phyloP scores from a whole-genome alignment of 2,888 invertebrate genomes.

The Caenorhabditis parvicauda region DNA sequence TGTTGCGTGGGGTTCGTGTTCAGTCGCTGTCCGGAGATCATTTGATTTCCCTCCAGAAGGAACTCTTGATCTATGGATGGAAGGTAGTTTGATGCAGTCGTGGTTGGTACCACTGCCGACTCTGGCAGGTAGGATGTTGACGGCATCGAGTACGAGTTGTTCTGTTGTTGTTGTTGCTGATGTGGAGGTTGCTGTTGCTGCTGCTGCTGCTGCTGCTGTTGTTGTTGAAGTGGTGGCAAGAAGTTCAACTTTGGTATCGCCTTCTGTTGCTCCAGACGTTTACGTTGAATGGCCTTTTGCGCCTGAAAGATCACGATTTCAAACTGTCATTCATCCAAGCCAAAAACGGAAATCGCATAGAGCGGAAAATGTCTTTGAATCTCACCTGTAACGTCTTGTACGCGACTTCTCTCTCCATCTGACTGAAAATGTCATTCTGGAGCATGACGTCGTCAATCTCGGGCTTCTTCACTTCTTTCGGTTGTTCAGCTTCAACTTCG shows the following conservation, averaged over 20 bases:
- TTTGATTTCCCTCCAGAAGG: too few species aligned
- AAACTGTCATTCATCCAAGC: not conserved
- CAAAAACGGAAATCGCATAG: not conserved
- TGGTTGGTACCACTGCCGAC: too few species aligned
- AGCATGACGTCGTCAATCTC: not conserved
- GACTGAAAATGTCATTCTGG: conserved; percentile 10
- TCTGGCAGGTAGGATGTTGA: too few species aligned
- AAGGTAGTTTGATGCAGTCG: too few species aligned
- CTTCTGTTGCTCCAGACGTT: not conserved
- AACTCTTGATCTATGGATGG: too few species aligned
- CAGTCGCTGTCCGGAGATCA: too few species aligned
- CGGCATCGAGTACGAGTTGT: too few species aligned
- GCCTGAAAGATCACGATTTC: not conserved
- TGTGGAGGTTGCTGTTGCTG: not conserved
- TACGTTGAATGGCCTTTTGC: not conserved
- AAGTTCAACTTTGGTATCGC: not conserved
- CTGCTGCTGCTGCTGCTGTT: not conserved
- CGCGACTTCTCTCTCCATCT: conserved; percentile 39
- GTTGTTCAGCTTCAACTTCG: not conserved
- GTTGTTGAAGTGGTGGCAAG: not conserved
- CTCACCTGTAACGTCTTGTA: conserved; percentile 28
- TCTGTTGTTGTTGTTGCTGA: too few species aligned
- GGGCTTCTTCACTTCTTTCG: not conserved
- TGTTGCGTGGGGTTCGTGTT: too few species aligned
- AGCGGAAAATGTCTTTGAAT: not conserved